phyloP scores from a whole-genome alignment of 2,888 invertebrate species.

The Trachelus tabidus region DNA sequence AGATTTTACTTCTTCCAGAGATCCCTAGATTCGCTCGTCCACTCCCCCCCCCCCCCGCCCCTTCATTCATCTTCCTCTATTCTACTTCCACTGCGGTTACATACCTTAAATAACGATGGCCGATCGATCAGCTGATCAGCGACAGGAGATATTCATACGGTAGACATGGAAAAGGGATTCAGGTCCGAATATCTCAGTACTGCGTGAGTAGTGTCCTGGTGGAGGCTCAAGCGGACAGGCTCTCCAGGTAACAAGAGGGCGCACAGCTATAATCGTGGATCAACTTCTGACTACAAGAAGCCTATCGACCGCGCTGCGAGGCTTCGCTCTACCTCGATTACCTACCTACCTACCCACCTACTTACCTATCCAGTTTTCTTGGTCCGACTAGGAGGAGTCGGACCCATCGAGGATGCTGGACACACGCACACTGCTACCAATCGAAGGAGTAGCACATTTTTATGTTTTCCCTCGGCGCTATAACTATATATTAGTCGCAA shows the following conservation, averaged over 20 bases:
- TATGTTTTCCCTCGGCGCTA: slow-evolving; percentile 12
- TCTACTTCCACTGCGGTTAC: not conserved
- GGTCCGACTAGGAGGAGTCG: not conserved
- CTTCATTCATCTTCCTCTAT: not conserved
- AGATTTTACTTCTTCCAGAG: not conserved
- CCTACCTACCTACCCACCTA: slow-evolving; percentile 25
- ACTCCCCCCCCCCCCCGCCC: not conserved
- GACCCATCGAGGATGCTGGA: not conserved
- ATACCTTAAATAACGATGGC: not conserved
- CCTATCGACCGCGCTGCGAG: slow-evolving; percentile 33
- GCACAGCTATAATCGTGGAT: slow-evolving; percentile 55
- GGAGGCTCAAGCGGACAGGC: slow-evolving; percentile 40
- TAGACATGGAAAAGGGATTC: slow-evolving; percentile 43
- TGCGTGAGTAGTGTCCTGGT: not conserved
- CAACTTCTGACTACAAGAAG: slow-evolving; percentile 49
- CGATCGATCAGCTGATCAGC: not conserved
- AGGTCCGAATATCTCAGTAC: slow-evolving; percentile 36
- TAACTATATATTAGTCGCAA: slow-evolving; percentile 10
- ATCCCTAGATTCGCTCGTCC: not conserved
- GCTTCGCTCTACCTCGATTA: slow-evolving; percentile 25
- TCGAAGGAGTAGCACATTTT: slow-evolving; percentile 12
- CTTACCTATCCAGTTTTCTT: not conserved
- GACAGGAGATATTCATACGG: not conserved
- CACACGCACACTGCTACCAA: not conserved
- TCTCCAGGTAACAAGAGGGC: slow-evolving; percentile 50